phyloP scores from a whole-genome alignment of 2,888 invertebrate species.

The Polyommatus icarus region DNA sequence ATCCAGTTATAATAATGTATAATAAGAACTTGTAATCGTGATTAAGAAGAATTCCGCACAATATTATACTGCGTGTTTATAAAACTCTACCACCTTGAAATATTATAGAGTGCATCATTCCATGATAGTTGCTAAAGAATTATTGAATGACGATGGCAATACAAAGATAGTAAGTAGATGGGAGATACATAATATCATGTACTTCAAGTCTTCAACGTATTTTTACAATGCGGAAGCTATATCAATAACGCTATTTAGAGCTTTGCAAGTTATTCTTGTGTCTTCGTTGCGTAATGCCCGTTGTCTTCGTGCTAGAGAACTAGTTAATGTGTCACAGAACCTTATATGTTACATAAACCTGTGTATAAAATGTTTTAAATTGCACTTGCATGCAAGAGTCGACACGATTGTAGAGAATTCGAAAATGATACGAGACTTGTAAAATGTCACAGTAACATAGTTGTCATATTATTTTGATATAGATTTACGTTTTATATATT shows the following conservation, averaged over 20 bases:
- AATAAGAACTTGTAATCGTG: neutral
- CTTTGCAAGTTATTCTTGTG: slow-evolving; percentile 24
- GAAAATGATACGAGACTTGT: neutral
- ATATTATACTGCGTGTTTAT: neutral
- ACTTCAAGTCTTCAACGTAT: neutral
- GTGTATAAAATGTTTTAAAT: neutral
- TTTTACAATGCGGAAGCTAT: slow-evolving; percentile 25
- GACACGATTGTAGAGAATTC: neutral
- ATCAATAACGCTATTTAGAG: slow-evolving; percentile 20
- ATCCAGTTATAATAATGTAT: neutral
- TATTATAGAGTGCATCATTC: slow-evolving; percentile 4
- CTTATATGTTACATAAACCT: neutral
- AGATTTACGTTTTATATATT: neutral
- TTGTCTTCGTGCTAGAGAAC: neutral
- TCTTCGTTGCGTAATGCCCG: neutral
- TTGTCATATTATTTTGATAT: neutral
- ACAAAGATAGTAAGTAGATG: neutral
- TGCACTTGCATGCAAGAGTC: neutral
- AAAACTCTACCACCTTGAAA: neutral
- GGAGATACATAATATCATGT: neutral
- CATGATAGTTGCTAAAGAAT: neutral
- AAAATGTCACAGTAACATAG: neutral
- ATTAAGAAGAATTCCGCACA: neutral
- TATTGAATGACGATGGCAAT: neutral
- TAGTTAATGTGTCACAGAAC: slow-evolving; percentile 13